Evolutionary conservation across 1,140 invertebrate species (phyloP).

Genomic region (Mya arenaria): DNA sequence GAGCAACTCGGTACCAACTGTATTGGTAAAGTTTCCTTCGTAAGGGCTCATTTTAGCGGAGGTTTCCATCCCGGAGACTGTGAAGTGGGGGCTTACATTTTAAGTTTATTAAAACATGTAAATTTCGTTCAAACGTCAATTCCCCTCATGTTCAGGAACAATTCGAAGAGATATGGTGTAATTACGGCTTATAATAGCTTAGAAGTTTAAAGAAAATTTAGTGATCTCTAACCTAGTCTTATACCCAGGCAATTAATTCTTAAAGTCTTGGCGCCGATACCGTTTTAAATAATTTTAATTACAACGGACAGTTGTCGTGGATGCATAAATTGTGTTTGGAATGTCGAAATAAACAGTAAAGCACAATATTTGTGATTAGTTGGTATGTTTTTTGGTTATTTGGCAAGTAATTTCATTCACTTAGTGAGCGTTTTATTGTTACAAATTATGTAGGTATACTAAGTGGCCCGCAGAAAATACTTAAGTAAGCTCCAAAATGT

Average conservation of each 20-base stretch:
- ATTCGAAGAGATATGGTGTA: slow-evolving; percentile 44
- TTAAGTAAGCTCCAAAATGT: too few relatives aligned
- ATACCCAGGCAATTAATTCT: slow-evolving; percentile 24
- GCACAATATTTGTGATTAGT: neutral
- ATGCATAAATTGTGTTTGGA: slow-evolving; percentile 35
- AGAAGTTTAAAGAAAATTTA: slow-evolving; percentile 50
- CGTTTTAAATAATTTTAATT: slow-evolving; percentile 43
- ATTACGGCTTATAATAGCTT: slow-evolving; percentile 40
- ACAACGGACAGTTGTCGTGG: slow-evolving; percentile 28
- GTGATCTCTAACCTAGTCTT: slow-evolving; percentile 20
- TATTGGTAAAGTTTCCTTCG: neutral
- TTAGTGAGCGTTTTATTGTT: too few relatives aligned
- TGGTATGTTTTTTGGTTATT: too few relatives aligned
- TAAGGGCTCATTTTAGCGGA: neutral
- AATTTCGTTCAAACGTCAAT: slow-evolving; percentile 38
- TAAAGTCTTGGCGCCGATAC: slow-evolving; percentile 36
- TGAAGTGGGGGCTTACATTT: slow-evolving; percentile 27
- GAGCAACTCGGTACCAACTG: too few relatives aligned
- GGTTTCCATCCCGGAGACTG: neutral
- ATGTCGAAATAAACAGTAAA: neutral
- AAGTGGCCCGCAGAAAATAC: too few relatives aligned
- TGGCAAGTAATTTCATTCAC: too few relatives aligned
- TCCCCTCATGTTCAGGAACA: slow-evolving; percentile 2
- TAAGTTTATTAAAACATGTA: slow-evolving; percentile 55
- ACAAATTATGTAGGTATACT: too few relatives aligned